These are phyloP conservation scores for Amphimedon queenslandica DNA, from an alignment of 37 sponge, comb jelly and placozoan species.

Conservation along the genomic window DNA sequence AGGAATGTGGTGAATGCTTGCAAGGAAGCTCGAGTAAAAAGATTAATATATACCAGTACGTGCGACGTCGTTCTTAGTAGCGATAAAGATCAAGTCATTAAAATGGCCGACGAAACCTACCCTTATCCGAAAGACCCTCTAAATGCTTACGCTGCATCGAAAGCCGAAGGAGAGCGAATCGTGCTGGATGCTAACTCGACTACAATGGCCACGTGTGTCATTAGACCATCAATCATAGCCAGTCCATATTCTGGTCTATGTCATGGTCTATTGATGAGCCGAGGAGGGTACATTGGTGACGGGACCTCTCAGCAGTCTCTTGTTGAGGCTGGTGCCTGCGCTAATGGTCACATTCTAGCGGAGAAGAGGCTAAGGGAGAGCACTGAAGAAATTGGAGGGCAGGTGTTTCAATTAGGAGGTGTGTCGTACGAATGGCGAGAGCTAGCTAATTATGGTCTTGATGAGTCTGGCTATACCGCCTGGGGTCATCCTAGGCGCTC, in stretches of 20 bases:
- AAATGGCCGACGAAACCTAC: conserved; percentile 16
- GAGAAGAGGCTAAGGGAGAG: conserved; percentile 39
- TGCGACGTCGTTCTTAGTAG: conserved; percentile 17
- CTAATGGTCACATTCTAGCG: conserved; percentile 35
- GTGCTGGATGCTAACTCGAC: conserved; percentile 35
- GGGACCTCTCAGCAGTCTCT: background rate
- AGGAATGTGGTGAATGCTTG: conserved; percentile 36
- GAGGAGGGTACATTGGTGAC: background rate
- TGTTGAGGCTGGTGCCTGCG: conserved; percentile 14
- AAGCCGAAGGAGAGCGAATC: conserved; percentile 19
- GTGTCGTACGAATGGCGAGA: conserved; percentile 1
- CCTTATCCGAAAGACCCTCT: conserved; percentile 20
- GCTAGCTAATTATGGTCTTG: background rate
- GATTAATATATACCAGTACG: conserved; percentile 57
- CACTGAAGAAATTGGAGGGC: conserved; percentile 14
- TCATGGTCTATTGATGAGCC: background rate
- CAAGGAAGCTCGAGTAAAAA: conserved; percentile 24
- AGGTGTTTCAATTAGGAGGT: conserved; percentile 23
- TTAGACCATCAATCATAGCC: conserved; percentile 17
- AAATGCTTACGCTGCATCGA: conserved; percentile 20
- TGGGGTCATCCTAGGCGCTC: conserved; percentile 14
- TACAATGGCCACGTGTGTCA: conserved; percentile 31
- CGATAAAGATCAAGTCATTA: background rate
- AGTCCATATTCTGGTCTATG: background rate
- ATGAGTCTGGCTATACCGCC: background rate